phyloP scores from a whole-genome alignment of 2,113 vertebrate species.

The Machaerirhynchus nigripectus region DNA sequence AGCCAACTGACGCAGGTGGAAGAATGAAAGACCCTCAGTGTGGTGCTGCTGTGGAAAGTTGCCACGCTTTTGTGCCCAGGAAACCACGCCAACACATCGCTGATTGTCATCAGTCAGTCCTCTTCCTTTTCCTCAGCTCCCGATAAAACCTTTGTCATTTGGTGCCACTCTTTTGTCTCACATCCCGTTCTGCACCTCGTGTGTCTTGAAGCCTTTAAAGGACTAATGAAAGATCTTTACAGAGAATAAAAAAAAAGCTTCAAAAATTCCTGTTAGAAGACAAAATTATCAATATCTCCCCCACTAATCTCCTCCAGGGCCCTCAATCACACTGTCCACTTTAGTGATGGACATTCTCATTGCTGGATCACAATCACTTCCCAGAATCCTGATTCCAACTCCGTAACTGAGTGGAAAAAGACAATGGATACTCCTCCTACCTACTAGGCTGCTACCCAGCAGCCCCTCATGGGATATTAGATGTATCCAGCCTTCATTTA shows the following conservation, averaged over 20 bases:
- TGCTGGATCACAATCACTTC: not conserved
- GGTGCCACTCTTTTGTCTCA: not conserved
- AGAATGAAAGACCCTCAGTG: not conserved
- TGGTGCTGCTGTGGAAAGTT: not conserved
- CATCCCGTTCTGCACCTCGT: not conserved
- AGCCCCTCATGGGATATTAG: not conserved
- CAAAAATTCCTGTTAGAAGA: not conserved
- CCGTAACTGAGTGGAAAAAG: not conserved
- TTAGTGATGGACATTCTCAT: not conserved
- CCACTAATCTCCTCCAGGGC: not conserved
- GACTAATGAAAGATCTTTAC: not conserved
- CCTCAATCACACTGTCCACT: not conserved
- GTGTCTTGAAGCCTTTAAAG: not conserved
- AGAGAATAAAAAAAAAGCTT: not conserved
- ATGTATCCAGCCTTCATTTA: not conserved
- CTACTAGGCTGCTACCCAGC: not conserved
- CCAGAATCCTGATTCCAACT: not conserved
- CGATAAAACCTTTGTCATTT: not conserved
- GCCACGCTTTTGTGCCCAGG: not conserved
- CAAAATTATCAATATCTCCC: not conserved
- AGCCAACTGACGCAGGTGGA: not conserved
- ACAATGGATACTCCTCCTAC: not conserved
- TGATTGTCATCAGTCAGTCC: not conserved
- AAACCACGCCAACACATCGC: not conserved
- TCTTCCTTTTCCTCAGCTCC: slow-evolving; percentile 33